Evolutionary conservation across 2,797 vertebrate genomes (phyloP), one percentile per base, ranked within the genome.

Genomic region (Acestrorhynchus altus): DNA sequence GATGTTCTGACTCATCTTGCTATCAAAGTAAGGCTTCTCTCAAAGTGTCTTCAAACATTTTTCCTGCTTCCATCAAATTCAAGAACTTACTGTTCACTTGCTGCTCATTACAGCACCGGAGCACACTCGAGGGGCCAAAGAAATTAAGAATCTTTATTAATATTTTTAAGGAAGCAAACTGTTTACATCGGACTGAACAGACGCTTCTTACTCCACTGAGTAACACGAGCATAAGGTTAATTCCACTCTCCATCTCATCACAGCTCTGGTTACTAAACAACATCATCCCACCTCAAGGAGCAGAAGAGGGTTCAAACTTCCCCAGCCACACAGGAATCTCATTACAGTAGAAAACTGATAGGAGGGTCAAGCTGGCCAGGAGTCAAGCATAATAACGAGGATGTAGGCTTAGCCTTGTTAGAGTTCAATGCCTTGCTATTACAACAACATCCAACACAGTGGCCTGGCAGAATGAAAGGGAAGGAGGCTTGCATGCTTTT

Each of bases 391-490:
- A 44, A 60, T 12, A 22, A 46, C 2, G 40, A 51, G 35, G 60
- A 22, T 28, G 28, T 35, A 54, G 72, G 22, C 40, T 35, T 35
- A 35, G 31, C 31, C 46, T 22, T 26, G 42, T 18, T 35, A n/a
- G 60, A 65, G 63, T 69, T 69, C n/a, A 69, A n/a, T 26, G 47
- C 46, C 46, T 35, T 1, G 46, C 16, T 28, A 20, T 31, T 28
- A 31, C 24, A 51, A n/a, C 44, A 51, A 6, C 39, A 24, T 39
- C 49, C 66, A 51, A 12, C 67, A 20, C 28, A 54, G 49, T 20
- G 49, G 4, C 26, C 1, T n/a, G 16, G 10, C 12, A 31, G 26
- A 31, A 39, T 8, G 13, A 24, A 44, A 44, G 28, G 24, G 18
- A 31, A 31, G 11, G 5, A 12, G 26, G 16, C 5, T 49, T 10